These are phyloP conservation scores for Scalopus aquaticus DNA, from an alignment of 2,113 vertebrate species.

Conservation along the genomic window DNA sequence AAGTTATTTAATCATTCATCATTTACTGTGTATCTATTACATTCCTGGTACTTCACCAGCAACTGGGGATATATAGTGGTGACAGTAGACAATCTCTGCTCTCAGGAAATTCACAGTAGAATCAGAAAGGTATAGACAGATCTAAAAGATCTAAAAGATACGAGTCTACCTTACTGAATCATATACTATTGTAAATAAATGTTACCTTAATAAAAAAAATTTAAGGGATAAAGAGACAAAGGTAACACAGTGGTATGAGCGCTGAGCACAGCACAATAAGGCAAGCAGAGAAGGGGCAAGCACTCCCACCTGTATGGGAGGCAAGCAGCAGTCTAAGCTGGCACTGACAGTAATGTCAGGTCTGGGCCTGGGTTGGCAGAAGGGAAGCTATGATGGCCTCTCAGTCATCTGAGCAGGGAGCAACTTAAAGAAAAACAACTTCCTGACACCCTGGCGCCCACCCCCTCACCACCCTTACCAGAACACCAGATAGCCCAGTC, in stretches of 20 bases:
- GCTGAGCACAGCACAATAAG: background rate
- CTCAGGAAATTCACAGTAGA: slow-evolving; percentile 13
- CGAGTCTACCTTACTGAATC: no score
- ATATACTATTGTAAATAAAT: no score
- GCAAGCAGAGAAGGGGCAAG: background rate
- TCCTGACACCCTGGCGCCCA: no score
- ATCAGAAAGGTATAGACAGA: background rate
- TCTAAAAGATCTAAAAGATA: no score
- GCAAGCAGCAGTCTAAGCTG: background rate
- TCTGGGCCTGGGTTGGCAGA: no score
- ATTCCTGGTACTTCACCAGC: background rate
- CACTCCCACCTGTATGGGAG: background rate
- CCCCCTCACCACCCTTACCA: no score
- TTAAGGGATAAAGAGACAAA: background rate
- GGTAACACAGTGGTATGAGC: background rate
- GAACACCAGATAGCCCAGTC: no score
- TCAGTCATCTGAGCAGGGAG: no score
- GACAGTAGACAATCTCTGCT: background rate
- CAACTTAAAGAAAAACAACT: no score
- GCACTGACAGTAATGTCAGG: no score
- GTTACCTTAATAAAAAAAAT: no score
- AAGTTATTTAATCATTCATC: background rate
- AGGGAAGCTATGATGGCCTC: no score
- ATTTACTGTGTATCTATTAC: background rate
- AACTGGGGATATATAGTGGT: background rate